Evolutionary conservation across 2,113 vertebrate genomes (phyloP).

Genomic region (Poicephalus meyeri): DNA sequence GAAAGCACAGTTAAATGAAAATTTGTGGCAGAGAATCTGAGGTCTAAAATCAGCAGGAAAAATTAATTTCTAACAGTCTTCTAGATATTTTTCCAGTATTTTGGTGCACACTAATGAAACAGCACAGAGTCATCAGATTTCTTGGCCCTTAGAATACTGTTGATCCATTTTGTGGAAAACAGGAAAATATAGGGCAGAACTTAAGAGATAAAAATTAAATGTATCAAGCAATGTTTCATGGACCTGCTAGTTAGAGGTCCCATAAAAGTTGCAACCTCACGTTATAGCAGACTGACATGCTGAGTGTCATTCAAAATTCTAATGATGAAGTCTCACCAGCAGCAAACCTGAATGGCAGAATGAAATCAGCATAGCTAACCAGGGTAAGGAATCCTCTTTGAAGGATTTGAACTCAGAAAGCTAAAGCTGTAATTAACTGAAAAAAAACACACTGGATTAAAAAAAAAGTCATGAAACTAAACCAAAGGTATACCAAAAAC

Average conservation of each 20-base stretch:
- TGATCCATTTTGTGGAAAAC: neutral
- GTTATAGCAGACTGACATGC: neutral
- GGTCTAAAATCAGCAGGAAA: neutral
- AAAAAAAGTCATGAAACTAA: neutral
- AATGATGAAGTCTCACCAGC: neutral
- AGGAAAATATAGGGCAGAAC: neutral
- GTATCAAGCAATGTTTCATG: neutral
- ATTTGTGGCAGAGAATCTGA: neutral
- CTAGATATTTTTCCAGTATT: neutral
- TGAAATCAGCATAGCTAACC: neutral
- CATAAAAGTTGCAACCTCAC: neutral
- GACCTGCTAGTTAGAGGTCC: neutral
- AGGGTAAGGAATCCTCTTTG: neutral
- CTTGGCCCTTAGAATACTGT: neutral
- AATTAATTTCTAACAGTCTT: neutral
- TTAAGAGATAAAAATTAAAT: neutral
- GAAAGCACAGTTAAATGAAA: neutral
- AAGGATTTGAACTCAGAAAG: neutral
- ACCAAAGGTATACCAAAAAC: neutral
- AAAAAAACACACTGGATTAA: rapidly evolving
- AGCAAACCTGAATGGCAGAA: neutral
- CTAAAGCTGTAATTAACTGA: neutral
- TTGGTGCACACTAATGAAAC: neutral
- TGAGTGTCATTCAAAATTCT: neutral
- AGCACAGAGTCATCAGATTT: neutral